These are phyloP conservation scores for Eupithecia centaureata DNA, from an alignment of 2,888 invertebrate genomes.

Conservation along the genomic window DNA sequence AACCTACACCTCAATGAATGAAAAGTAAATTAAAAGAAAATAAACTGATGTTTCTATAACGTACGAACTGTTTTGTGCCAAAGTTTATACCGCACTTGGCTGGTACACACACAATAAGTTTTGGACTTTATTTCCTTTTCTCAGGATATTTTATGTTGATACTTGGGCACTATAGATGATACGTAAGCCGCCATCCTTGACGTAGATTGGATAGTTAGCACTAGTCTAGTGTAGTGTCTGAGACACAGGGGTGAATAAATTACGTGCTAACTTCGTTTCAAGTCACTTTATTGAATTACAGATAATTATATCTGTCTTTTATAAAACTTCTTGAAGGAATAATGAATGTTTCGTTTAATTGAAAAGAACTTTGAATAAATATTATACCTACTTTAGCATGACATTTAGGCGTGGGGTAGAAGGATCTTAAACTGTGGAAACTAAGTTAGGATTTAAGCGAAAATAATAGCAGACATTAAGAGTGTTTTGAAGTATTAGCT, in stretches of 20 bases:
- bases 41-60: not conserved
- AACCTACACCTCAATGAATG: too few species aligned
- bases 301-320: not conserved
- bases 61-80: too few species aligned
- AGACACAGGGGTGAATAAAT: constrained; percentile 9
- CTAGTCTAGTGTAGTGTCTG: not conserved
- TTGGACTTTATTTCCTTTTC: not conserved
- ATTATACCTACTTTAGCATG: not conserved
- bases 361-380: not conserved
- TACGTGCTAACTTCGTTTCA: not conserved
- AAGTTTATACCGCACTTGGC: not conserved
- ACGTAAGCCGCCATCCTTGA: not conserved
- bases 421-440: too few species aligned
- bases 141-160: not conserved
- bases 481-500: too few species aligned
- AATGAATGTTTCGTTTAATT: not conserved
- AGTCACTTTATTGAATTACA: not conserved
- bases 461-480: too few species aligned
- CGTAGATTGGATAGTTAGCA: not conserved
- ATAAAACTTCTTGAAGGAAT: not conserved
- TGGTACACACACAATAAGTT: not conserved
- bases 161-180: not conserved
- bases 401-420: not conserved
- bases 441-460: too few species aligned
- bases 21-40: too few species aligned